These are phyloP conservation scores for Leptinotarsa texana DNA, from an alignment of 1,140 invertebrate genomes.

Conservation along the genomic window DNA sequence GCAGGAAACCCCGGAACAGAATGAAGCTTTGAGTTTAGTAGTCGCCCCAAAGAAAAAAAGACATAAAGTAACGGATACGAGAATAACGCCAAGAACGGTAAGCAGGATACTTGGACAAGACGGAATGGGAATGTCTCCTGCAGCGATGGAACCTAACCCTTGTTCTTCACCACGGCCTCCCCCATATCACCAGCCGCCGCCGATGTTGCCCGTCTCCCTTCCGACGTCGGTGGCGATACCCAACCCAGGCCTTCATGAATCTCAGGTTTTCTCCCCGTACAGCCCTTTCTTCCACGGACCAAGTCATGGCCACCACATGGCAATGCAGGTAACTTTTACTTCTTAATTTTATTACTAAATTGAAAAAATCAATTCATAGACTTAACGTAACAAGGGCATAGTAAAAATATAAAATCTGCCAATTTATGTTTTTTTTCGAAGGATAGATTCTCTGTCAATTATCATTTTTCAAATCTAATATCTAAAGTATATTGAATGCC, in stretches of 20 bases:
- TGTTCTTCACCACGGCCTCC: constrained; percentile 70
- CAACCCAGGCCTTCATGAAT: constrained; percentile 93
- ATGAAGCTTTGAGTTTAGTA: constrained; percentile 90
- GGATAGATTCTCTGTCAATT: too few relatives aligned
- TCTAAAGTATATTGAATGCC: too few relatives aligned
- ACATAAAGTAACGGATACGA: constrained; percentile 95
- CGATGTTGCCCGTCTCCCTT: constrained; percentile 83
- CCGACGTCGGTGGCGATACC: constrained; percentile 94
- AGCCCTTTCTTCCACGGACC: constrained; percentile 78
- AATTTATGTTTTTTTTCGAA: too few relatives aligned
- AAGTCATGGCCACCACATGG: constrained; percentile 60
- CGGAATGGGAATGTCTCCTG: constrained; percentile 68
- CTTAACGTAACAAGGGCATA: too few relatives aligned
- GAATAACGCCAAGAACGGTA: constrained; percentile 89
- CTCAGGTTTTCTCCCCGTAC: constrained; percentile 89
- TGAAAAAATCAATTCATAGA: too few relatives aligned
- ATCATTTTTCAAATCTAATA: too few relatives aligned
- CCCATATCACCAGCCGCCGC: constrained; percentile 74
- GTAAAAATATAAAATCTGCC: too few relatives aligned
- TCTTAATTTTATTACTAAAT: too few relatives aligned
- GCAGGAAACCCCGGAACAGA: constrained; percentile 82
- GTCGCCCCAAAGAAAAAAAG: constrained; percentile 94
- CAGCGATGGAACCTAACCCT: constrained; percentile 56
- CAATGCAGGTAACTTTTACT: constrained; percentile 52
- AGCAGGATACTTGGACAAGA: constrained; percentile 83